Percentiles rank a stretch among this genome's conserved stretches.
Conservation (phyloP, 2,797 vertebrate species). For the Hypotaenidia okinawae region DNA sequence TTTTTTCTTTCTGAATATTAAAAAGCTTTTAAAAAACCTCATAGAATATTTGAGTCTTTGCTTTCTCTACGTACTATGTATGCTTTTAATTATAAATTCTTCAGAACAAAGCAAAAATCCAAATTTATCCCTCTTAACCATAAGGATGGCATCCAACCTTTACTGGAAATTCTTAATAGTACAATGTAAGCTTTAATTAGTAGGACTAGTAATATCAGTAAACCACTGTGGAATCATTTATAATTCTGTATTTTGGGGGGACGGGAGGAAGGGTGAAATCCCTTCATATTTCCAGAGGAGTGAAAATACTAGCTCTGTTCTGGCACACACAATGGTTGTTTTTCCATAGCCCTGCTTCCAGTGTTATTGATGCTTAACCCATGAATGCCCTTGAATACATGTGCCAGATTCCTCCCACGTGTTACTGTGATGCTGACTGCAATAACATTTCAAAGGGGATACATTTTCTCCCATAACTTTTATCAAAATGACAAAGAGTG, state of each 20-base stretch:
- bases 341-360: background rate
- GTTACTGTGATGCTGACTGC: background rate
- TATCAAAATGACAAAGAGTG: conserved; percentile 16
- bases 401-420: background rate
- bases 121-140: background rate
- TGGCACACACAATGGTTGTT: background rate
- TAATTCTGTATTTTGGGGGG: background rate
- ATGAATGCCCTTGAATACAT: background rate
- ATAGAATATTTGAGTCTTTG: background rate
- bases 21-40: background rate
- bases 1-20: background rate
- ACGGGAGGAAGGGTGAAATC: background rate
- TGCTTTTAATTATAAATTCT: background rate
- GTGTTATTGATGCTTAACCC: background rate
- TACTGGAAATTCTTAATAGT: background rate
- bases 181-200: background rate
- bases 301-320: background rate
- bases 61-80: background rate
- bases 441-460: background rate
- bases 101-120: background rate
- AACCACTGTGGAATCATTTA: background rate
- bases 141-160: background rate
- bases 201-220: background rate
- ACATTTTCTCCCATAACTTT: background rate
- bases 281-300: background rate